A percentile compares a stretch with the other conserved stretches of the same genome.
These are phyloP conservation scores for Cirrhinus mrigala DNA, from an alignment of 2,797 vertebrate species.

Conservation along the genomic window DNA sequence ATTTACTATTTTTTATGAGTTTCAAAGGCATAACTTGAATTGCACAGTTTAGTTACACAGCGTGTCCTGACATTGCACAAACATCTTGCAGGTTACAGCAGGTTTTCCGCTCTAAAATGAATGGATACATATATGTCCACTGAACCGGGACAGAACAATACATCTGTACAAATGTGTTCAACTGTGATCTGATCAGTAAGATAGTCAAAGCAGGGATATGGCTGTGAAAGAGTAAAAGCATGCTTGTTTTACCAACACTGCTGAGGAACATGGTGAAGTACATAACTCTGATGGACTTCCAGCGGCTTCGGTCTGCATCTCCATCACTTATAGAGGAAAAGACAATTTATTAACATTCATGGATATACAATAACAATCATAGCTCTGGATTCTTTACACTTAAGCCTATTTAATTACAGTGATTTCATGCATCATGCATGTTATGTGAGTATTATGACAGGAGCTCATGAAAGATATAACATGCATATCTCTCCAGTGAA, in stretches of 20 bases:
- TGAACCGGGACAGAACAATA: not conserved
- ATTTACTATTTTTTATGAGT: not conserved
- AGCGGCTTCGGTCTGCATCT: slow-evolving; percentile 83
- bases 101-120: not conserved
- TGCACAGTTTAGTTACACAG: not conserved
- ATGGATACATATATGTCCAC: not conserved
- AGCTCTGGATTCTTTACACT: not conserved
- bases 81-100: not conserved
- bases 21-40: not conserved
- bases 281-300: slow-evolving; percentile 94
- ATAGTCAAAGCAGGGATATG: not conserved
- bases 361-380: not conserved
- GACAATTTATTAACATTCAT: not conserved
- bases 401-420: not conserved
- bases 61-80: not conserved
- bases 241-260: slow-evolving; percentile 86
- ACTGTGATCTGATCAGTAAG: not conserved
- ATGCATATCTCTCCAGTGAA: not conserved
- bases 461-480: not conserved
- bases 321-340: slow-evolving; percentile 69
- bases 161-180: not conserved
- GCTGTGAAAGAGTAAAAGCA: not conserved
- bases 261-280: slow-evolving; percentile 99
- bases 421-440: not conserved
- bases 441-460: not conserved